Percentiles rank a stretch among this genome's conserved stretches.
These are phyloP conservation scores for Euura saliciscinereae DNA, from an alignment of 1,140 invertebrate genomes.

Conservation along the genomic window DNA sequence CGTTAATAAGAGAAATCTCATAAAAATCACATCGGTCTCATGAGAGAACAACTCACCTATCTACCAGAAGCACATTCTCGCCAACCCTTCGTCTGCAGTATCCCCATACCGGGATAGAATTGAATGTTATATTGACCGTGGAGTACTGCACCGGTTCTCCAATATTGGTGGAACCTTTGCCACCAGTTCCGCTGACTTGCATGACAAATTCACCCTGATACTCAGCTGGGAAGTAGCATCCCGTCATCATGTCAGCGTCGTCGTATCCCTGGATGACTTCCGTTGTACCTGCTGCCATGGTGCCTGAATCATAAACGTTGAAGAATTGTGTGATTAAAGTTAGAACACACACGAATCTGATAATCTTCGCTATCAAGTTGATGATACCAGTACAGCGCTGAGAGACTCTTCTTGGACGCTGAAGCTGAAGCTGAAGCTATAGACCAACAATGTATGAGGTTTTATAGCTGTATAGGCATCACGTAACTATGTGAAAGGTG, in stretches of 20 bases:
- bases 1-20: neutral
- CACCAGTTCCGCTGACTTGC: conserved; percentile 61
- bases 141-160: conserved; percentile 66
- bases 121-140: conserved; percentile 67
- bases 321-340: too few species aligned
- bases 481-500: conserved; percentile 24
- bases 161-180: conserved; percentile 44
- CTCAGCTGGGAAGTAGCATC: conserved; percentile 73
- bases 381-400: too few species aligned
- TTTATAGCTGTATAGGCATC: neutral
- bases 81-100: conserved; percentile 67
- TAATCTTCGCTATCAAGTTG: too few species aligned
- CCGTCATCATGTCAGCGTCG: conserved; percentile 39
- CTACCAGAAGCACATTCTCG: conserved; percentile 69
- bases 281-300: conserved; percentile 6
- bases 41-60: conserved; percentile 57
- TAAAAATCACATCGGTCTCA: neutral
- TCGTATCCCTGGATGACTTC: conserved; percentile 35
- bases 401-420: neutral
- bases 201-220: conserved; percentile 72
- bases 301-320: too few species aligned
- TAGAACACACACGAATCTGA: too few species aligned
- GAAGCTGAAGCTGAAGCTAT: neutral
- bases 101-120: conserved; percentile 73
- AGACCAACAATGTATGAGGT: neutral